Conservation (phyloP, 2,113 vertebrate genomes). For the Fregetta grallaria region DNA sequence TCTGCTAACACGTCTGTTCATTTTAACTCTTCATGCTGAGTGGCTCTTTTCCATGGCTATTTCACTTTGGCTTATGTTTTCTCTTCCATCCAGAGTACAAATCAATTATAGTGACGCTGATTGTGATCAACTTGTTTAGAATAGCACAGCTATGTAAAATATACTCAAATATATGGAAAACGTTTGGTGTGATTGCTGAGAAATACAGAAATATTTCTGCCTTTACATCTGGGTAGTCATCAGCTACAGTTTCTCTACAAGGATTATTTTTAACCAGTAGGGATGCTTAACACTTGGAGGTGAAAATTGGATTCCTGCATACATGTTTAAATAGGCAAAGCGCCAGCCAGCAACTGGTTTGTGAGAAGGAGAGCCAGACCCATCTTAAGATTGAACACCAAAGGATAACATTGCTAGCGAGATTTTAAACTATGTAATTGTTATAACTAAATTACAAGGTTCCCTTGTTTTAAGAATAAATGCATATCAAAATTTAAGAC, state of each 20-base stretch:
- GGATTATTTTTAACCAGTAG: neutral
- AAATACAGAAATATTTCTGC: neutral
- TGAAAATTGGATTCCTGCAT: neutral
- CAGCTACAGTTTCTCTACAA: neutral
- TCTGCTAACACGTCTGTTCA: neutral
- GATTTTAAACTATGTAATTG: neutral
- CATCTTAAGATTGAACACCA: neutral
- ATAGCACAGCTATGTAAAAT: neutral
- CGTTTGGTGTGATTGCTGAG: neutral
- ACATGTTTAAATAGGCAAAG: neutral
- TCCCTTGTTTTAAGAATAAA: neutral
- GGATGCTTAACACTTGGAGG: neutral
- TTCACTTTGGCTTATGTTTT: neutral
- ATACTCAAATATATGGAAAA: neutral
- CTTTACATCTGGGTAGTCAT: neutral
- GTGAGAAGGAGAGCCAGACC: neutral
- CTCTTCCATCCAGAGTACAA: neutral
- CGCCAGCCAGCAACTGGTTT: neutral
- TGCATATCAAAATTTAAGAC: neutral
- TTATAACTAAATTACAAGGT: neutral
- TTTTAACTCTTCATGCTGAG: neutral
- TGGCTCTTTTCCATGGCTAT: neutral
- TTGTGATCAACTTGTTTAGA: neutral
- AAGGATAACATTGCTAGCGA: neutral
- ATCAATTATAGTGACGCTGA: neutral